Conservation (phyloP, 1,140 invertebrate species). For the Hestina assimilis region DNA sequence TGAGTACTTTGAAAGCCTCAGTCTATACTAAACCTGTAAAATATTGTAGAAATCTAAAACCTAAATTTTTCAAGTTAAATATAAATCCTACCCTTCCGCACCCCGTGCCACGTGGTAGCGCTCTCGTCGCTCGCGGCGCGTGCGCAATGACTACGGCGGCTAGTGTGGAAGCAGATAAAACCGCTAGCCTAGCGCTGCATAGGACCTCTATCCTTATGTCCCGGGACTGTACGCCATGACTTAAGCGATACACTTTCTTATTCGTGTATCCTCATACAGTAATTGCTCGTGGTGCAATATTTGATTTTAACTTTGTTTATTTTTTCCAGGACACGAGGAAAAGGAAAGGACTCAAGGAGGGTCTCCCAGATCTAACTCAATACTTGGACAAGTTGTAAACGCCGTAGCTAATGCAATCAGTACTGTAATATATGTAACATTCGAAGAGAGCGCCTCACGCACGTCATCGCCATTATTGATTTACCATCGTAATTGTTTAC, state of each 20-base stretch:
- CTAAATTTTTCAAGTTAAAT: too few relatives aligned
- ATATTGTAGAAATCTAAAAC: too few relatives aligned
- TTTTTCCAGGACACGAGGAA: conserved; percentile 94
- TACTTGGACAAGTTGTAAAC: conserved; percentile 97
- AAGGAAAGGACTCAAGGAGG: conserved; percentile 99
- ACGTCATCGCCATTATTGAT: conserved; percentile 37
- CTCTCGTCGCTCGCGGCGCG: conserved; percentile 11
- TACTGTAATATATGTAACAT: conserved; percentile 72
- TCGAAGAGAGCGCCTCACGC: conserved; percentile 53
- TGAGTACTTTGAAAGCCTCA: too few relatives aligned
- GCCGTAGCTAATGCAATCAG: conserved; percentile 68
- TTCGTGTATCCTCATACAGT: too few relatives aligned
- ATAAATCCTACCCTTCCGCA: conserved; percentile 43
- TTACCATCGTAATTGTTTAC: conserved; percentile 37
- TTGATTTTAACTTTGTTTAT: conserved; percentile 22
- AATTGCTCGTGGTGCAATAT: too few relatives aligned
- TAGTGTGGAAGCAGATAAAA: conserved; percentile 38
- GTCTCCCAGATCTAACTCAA: conserved; percentile 93
- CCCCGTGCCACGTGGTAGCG: conserved; percentile 55
- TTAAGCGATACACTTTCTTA: conserved; percentile 56
- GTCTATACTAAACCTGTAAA: too few relatives aligned
- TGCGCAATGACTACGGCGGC: conserved; percentile 46
- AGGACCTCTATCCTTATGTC: conserved; percentile 85
- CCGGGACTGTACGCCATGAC: conserved; percentile 78
- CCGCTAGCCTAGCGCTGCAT: conserved; percentile 76